Evolutionary conservation across 2,113 vertebrate species (phyloP).

Genomic region (Furnarius figulus): DNA sequence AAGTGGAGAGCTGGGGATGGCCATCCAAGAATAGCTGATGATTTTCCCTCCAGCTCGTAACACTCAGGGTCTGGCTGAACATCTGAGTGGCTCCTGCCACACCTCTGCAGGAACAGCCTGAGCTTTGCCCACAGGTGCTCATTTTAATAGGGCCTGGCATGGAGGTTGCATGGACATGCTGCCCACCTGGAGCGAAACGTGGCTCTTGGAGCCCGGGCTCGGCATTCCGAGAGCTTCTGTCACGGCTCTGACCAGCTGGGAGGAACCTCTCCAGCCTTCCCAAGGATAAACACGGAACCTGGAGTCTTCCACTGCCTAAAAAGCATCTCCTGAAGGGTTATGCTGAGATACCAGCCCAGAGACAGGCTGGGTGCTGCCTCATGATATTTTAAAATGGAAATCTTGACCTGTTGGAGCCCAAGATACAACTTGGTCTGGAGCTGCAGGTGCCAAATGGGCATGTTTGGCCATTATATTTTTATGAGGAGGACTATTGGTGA

Average conservation of each 20-base stretch:
- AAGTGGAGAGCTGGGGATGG: neutral
- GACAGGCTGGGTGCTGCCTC: neutral
- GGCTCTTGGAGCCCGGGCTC: neutral
- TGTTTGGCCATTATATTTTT: neutral
- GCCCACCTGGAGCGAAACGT: neutral
- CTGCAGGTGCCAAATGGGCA: neutral
- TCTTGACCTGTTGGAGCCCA: neutral
- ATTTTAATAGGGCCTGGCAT: neutral
- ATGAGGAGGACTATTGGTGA: neutral
- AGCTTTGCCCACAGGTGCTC: neutral
- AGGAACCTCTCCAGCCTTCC: neutral
- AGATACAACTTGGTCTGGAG: neutral
- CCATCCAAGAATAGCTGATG: neutral
- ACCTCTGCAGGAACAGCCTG: neutral
- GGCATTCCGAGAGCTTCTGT: neutral
- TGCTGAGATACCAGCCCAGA: neutral
- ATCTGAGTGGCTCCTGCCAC: neutral
- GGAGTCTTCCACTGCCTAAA: neutral
- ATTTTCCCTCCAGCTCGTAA: constrained; percentile 3
- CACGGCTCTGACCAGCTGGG: no score
- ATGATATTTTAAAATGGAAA: neutral
- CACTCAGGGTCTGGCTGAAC: neutral
- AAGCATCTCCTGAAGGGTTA: neutral
- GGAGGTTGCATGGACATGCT: neutral
- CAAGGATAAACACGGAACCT: neutral